Percentiles rank a stretch among this genome's conserved stretches.
Conservation (phyloP, 30 jellyfish, hydroid and myxozoan species). For the Sanderia malayensis region DNA sequence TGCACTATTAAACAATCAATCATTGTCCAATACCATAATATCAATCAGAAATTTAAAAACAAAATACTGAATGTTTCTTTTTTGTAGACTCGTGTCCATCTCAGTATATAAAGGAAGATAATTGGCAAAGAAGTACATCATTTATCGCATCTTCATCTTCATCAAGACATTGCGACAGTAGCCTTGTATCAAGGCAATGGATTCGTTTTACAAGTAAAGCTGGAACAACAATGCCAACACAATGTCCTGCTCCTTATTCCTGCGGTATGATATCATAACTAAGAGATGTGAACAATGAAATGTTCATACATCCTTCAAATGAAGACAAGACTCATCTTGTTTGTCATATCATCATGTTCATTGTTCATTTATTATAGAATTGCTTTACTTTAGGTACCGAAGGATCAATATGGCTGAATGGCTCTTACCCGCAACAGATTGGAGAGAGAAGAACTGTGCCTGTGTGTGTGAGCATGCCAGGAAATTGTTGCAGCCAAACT, state of each 20-base stretch:
- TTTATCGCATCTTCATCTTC: constrained; percentile 3
- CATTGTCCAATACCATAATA: too few species aligned
- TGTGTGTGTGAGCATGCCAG: constrained; percentile 61
- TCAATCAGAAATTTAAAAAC: too few species aligned
- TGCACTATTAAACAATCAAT: background rate
- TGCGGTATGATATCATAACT: constrained; percentile 65
- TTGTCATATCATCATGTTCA: background rate
- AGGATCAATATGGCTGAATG: constrained; percentile 80
- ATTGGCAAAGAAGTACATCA: constrained; percentile 57
- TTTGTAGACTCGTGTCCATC: too few species aligned
- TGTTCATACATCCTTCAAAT: background rate
- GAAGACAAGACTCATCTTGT: background rate
- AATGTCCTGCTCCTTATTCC: constrained; percentile 63
- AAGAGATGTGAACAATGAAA: too few species aligned
- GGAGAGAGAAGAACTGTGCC: constrained; percentile 33
- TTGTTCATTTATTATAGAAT: background rate
- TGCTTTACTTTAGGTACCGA: constrained; percentile 46
- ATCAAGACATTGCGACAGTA: constrained; percentile 12
- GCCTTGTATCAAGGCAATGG: constrained; percentile 51
- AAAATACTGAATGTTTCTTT: too few species aligned
- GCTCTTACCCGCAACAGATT: constrained; percentile 63
- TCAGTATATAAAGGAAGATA: constrained; percentile 11
- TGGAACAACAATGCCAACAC: constrained; percentile 76
- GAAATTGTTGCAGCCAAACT: constrained; percentile 31
- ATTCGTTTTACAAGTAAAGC: constrained; percentile 78